A percentile compares a stretch with the other conserved stretches of the same genome.
Evolutionary conservation across 2,888 invertebrate genomes (phyloP).

Genomic region (Perizoma flavofasciatum): DNA sequence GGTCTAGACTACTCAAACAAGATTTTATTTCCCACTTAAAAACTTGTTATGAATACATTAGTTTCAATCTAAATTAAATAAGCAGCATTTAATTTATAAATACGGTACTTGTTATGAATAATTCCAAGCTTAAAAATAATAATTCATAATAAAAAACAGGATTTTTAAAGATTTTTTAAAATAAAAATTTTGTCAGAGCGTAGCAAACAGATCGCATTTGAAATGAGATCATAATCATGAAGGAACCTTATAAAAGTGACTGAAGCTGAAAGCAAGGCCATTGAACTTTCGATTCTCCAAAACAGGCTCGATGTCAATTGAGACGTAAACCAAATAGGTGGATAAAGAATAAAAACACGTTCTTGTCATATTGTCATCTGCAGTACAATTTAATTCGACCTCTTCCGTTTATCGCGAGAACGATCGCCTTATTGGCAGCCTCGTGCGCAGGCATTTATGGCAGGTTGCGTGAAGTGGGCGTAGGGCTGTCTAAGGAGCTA

Average conservation of each 20-base stretch:
- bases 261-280: conserved; percentile 7
- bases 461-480: conserved; percentile 35
- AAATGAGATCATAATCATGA: not conserved
- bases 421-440: conserved; percentile 34
- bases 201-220: too few species aligned
- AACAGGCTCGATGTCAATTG: conserved; percentile 24
- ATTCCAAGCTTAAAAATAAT: not conserved
- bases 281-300: conserved; percentile 15
- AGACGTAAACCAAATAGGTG: conserved; percentile 35
- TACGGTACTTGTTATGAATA: not conserved
- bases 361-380: conserved; percentile 34
- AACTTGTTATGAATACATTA: conserved; percentile 1
- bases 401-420: conserved; percentile 33
- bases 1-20: not conserved
- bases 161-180: too few species aligned
- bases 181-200: too few species aligned
- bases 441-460: conserved; percentile 41
- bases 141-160: too few species aligned
- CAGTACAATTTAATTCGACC: conserved; percentile 36
- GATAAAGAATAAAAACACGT: conserved; percentile 24
- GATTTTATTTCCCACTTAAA: conserved; percentile 15
- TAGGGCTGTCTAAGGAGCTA: conserved; percentile 19
- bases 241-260: not conserved
- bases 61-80: too few species aligned
- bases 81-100: too few species aligned